Evolutionary conservation across 1,140 invertebrate genomes (phyloP).

Genomic region (Euwallacea similis): DNA sequence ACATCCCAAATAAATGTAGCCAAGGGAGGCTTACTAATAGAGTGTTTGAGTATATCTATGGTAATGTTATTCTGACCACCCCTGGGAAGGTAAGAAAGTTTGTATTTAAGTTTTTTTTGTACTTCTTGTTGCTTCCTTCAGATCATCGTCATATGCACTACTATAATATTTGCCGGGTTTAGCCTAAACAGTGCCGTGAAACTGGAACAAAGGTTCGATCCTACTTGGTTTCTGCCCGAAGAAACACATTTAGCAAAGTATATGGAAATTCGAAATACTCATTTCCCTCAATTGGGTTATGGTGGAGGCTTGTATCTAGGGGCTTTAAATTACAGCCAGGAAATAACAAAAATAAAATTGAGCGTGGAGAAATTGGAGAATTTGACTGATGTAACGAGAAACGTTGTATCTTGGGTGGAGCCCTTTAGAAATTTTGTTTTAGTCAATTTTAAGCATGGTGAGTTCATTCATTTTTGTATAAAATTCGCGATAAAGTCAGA

Average conservation of each 20-base stretch:
- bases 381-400: constrained; percentile 59
- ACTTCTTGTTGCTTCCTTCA: constrained; percentile 39
- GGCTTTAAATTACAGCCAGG: constrained; percentile 65
- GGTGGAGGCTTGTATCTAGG: constrained; percentile 69
- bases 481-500: not conserved
- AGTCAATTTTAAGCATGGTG: constrained; percentile 50
- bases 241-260: constrained; percentile 70
- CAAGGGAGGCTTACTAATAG: constrained; percentile 56
- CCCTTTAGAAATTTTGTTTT: constrained; percentile 64
- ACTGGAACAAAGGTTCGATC: constrained; percentile 77
- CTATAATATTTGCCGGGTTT: constrained; percentile 60
- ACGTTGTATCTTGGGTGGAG: constrained; percentile 64
- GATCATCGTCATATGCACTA: constrained; percentile 62
- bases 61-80: constrained; percentile 59
- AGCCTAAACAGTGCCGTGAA: constrained; percentile 63
- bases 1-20: constrained; percentile 53
- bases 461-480: not conserved
- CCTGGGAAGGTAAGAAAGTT: constrained; percentile 60
- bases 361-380: constrained; percentile 60
- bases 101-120: not conserved
- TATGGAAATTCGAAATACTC: constrained; percentile 57
- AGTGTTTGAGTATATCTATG: constrained; percentile 61
- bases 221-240: constrained; percentile 74
- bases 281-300: constrained; percentile 68
- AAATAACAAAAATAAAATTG: constrained; percentile 63